Conservation (phyloP, 2,797 vertebrate genomes). For the Heterohyrax brucei region DNA sequence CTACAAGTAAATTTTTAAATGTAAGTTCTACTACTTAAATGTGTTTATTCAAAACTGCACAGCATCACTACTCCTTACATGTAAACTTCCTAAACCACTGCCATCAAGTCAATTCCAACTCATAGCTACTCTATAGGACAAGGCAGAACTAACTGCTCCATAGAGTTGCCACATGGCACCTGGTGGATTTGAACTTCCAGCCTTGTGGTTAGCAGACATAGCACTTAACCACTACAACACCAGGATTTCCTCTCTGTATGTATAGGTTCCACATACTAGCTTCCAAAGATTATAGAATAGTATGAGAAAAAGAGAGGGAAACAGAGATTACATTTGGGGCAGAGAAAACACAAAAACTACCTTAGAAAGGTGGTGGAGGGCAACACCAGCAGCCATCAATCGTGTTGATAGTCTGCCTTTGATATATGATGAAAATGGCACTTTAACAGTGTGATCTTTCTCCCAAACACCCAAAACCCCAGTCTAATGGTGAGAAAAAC, state of each 20-base stretch:
- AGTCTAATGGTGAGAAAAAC: neutral
- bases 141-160: too few relatives aligned
- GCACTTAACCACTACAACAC: too few relatives aligned
- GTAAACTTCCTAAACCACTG: neutral
- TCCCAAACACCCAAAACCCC: neutral
- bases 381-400: slow-evolving; percentile 6
- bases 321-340: neutral
- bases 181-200: too few relatives aligned
- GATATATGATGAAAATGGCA: neutral
- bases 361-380: neutral
- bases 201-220: too few relatives aligned
- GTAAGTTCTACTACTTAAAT: slow-evolving; percentile 23
- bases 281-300: neutral
- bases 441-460: neutral
- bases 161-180: too few relatives aligned
- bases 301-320: neutral
- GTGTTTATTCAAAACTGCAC: slow-evolving; percentile 57
- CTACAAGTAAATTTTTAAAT: slow-evolving; percentile 47
- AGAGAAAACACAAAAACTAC: neutral
- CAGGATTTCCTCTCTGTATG: too few relatives aligned
- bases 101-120: too few relatives aligned
- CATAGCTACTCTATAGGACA: too few relatives aligned
- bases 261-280: neutral
- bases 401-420: neutral
- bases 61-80: neutral